Evolutionary conservation across 2,888 invertebrate genomes (phyloP), one percentile per base, ranked within the genome.

Genomic region (Tetheella fluctuosa): DNA sequence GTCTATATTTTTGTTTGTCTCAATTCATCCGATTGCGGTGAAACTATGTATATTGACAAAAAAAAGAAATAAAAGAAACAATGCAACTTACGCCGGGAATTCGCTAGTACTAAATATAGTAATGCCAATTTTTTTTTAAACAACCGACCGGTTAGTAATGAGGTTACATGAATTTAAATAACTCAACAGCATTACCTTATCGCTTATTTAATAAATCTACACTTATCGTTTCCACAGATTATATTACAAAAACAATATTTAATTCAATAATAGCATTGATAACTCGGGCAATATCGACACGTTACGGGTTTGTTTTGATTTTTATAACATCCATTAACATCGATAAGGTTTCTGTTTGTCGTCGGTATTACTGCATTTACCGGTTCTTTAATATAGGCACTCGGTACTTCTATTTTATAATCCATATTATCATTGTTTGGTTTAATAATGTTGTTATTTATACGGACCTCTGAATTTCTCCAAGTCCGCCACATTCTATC

Each of bases 401-500:
- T 13, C 4, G 39, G 39, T 39, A 39, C n/a, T n/a, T 39, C 39
- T 13, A 17, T 3, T 48, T 48, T 48, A 48, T 5, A 42, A 17
- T 48, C 10, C 17, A 48, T 48, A n/a, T 42, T 42, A 20, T 20
- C 48, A 20, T 48, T 20, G 7, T 7, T 39, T n/a, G n/a, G 39
- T 39, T 13, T 34, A 13, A 13, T 7, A 34, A 37, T 5, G 13
- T 42, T 42, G 15, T 48, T 48, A n/a, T 48, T 48, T 48, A 48
- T 20, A 2, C 1, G 17, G 25, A 70, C 62, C 57, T 67, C 55
- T 23, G 64, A 66, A 54, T 68, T 68, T 23, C 58, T 62, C 74
- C 74, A 76, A 28, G 63, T 61, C 52, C 69, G 67, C 69, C 71
- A 71, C 25, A 72, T 62, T 68, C 48, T 48, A 10, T 48, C 20